Conservation (phyloP, 2,113 vertebrate species). For the Falcunculus frontatus region DNA sequence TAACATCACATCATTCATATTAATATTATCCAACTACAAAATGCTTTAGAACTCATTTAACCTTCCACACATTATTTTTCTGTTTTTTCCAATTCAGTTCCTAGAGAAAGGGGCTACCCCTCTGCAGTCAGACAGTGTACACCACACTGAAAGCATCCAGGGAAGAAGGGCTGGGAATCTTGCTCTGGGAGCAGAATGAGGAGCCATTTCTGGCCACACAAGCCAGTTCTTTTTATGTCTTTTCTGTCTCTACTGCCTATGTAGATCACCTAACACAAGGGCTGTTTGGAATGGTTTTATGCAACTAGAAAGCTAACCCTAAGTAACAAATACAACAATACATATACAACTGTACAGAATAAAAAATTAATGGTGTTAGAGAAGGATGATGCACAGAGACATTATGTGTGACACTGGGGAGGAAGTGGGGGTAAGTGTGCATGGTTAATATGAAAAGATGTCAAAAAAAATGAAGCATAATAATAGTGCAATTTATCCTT, state of each 20-base stretch:
- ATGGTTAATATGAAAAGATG: conserved; percentile 82
- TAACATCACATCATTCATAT: not conserved
- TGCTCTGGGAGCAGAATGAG: not conserved
- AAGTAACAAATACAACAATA: conserved; percentile 51
- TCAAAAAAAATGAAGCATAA: conserved; percentile 84
- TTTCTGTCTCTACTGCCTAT: not conserved
- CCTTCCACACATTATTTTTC: not conserved
- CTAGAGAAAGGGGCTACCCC: not conserved
- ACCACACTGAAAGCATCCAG: not conserved
- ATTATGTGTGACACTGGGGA: conserved; percentile 52
- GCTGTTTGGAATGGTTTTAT: not conserved
- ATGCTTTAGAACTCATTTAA: not conserved
- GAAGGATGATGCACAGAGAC: conserved; percentile 47
- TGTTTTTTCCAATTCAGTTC: not conserved
- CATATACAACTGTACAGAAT: conserved; percentile 2
- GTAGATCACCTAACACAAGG: not conserved
- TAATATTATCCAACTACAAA: not conserved
- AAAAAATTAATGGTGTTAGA: conserved; percentile 38
- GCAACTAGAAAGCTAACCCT: conserved; percentile 14
- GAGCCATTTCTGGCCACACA: not conserved
- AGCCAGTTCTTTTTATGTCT: not conserved
- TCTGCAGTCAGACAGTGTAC: not conserved
- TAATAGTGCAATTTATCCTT: conserved; percentile 92
- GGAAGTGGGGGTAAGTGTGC: conserved; percentile 62
- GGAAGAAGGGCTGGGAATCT: not conserved